Conservation (phyloP, 2,113 vertebrate genomes). For the Ibidorhyncha struthersii region DNA sequence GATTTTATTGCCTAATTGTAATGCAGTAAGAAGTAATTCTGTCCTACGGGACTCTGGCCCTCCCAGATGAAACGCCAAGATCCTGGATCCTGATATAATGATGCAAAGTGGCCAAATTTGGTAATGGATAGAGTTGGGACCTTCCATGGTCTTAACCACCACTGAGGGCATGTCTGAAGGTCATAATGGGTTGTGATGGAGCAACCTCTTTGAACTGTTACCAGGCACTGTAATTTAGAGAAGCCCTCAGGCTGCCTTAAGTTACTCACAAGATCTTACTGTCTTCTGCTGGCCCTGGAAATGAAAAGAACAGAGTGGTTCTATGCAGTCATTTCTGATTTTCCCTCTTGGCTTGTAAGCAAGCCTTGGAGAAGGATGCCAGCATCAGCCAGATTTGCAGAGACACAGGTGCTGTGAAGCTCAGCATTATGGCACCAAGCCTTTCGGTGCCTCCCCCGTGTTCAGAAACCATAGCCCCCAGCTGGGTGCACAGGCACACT, state of each 20-base stretch:
- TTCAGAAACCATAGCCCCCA: not conserved
- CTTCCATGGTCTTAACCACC: not conserved
- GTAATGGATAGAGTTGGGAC: not conserved
- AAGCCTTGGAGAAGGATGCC: not conserved
- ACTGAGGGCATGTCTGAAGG: not conserved
- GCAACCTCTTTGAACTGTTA: not conserved
- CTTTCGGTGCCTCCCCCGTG: accelerated
- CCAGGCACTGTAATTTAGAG: not conserved
- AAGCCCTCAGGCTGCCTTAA: not conserved
- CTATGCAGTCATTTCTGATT: not conserved
- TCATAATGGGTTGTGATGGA: not conserved
- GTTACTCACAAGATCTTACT: not conserved
- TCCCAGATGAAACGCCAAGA: not conserved
- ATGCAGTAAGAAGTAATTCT: constrained; percentile 6
- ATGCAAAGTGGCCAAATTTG: constrained; percentile 17
- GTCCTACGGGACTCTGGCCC: not conserved
- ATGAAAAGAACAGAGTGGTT: not conserved
- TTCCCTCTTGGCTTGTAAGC: not conserved
- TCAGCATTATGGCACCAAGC: not conserved
- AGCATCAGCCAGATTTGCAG: not conserved
- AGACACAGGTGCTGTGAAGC: not conserved
- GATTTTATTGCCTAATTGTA: constrained; percentile 31
- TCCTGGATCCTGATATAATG: not conserved
- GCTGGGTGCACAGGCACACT: not conserved
- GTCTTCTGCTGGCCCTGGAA: not conserved